Base-by-base conservation (phyloP, 2,888 invertebrate genomes). In the Anthrax anthrax region DNA sequence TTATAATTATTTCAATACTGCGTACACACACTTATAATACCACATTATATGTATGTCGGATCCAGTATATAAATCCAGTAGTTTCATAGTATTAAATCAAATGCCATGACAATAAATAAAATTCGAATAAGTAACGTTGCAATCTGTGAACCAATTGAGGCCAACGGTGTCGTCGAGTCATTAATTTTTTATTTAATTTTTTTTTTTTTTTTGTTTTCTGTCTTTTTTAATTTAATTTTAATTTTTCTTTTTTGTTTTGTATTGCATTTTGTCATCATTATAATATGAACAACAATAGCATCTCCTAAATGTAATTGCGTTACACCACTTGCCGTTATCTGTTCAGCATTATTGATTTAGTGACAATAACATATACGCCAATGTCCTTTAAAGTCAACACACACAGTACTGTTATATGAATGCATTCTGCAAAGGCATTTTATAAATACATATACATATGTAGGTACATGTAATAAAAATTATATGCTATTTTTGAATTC, bases 111-210 rank as follows among this genome's bases (percentile, higher is more conserved):
- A 40, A 45, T 45, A 45, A 45, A 45, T 45, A 45, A 45, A n/a
- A 45, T 45, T 40, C 45, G 40, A 45, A 45, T 45, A 45, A 40
- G 40, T 45, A 40, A 40, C 45, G 27, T 39, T 16, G 45, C 45
- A 40, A 45, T 45, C 45, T 40, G 40, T 45, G 40, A 40, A 45
- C 45, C 45, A 45, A 40, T 45, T 45, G 45, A 45, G 45, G 45
- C 45, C 45, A 45, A 45, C 40, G 45, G 45, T 45, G 45, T 45
- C 45, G 45, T 45, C 45, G 39, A 40, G 45, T 45, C 45, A 45
- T 45, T 45, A 32, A 32, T 45, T 45, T 45, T 37, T 45, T 40
- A 45, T 45, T 45, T 12, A 32, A 40, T 45, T 45, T 37, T 32
- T 36, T 19, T 45, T 40, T 40, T 39, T 45, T 34, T 40, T 45